These are phyloP conservation scores for Abscondita cerata DNA, from an alignment of 2,888 invertebrate genomes.

Conservation along the genomic window DNA sequence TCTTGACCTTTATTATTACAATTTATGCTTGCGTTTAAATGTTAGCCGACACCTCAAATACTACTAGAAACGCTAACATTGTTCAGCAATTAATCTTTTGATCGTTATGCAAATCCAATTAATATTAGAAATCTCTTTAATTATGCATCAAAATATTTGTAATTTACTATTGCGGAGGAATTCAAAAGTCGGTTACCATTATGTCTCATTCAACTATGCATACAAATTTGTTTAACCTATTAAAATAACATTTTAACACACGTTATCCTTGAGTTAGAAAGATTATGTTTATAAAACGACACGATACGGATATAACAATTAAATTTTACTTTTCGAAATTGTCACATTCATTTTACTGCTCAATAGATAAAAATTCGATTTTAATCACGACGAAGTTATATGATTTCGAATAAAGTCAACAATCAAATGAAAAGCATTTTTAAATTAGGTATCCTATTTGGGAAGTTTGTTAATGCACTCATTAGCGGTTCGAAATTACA, in stretches of 20 bases:
- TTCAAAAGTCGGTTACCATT: background rate
- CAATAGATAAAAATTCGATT: background rate
- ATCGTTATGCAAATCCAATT: too few species aligned
- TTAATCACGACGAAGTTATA: background rate
- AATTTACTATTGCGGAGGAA: background rate
- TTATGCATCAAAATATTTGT: too few species aligned
- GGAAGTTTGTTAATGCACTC: too few species aligned
- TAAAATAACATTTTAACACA: conserved; percentile 15
- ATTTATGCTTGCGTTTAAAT: too few species aligned
- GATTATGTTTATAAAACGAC: conserved; percentile 11
- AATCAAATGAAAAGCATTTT: too few species aligned
- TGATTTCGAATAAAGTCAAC: background rate
- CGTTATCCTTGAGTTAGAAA: conserved; percentile 13
- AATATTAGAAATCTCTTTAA: too few species aligned
- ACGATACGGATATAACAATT: conserved; percentile 6
- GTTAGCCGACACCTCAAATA: too few species aligned
- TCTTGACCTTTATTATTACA: too few species aligned
- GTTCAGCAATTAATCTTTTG: too few species aligned
- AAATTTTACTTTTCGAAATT: background rate
- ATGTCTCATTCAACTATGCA: conserved; percentile 13
- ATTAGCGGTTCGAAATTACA: too few species aligned
- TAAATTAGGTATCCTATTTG: too few species aligned
- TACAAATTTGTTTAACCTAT: conserved; percentile 17
- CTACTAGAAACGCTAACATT: too few species aligned
- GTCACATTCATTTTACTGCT: background rate